These are phyloP conservation scores for Cartodere bifasciata DNA, from an alignment of 2,888 invertebrate genomes.

Conservation along the genomic window DNA sequence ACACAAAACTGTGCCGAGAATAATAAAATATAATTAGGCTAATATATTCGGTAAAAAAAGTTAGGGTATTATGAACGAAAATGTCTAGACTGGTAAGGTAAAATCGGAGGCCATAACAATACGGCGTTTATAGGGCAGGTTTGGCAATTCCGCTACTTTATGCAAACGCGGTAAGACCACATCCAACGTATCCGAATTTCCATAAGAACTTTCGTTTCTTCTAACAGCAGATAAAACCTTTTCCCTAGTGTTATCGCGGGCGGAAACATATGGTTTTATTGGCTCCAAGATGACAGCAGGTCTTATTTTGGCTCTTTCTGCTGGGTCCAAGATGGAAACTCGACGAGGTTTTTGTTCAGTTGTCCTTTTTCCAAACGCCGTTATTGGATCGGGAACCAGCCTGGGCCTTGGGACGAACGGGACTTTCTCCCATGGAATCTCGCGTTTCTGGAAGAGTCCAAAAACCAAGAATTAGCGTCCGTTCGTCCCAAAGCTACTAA, in stretches of 20 bases:
- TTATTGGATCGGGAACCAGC: slow-evolving; percentile 71
- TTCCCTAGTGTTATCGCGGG: slow-evolving; percentile 51
- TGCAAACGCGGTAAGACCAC: slow-evolving; percentile 49
- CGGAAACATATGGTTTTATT: slow-evolving; percentile 53
- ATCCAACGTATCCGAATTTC: slow-evolving; percentile 47
- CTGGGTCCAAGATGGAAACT: slow-evolving; percentile 39
- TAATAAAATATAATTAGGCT: no score
- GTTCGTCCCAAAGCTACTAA: slow-evolving; percentile 32
- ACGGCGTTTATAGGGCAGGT: slow-evolving; percentile 36
- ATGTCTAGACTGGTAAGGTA: slow-evolving; percentile 9
- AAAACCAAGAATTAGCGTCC: slow-evolving; percentile 21
- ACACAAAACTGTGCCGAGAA: no score
- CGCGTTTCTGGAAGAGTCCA: slow-evolving; percentile 53
- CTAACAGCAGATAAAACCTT: slow-evolving; percentile 48
- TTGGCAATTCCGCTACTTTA: slow-evolving; percentile 36
- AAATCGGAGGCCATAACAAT: slow-evolving; percentile 37
- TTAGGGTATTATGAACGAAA: no score
- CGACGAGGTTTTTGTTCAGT: slow-evolving; percentile 22
- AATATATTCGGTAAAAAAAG: no score
- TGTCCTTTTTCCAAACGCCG: slow-evolving; percentile 62
- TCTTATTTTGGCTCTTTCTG: slow-evolving; percentile 49
- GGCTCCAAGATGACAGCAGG: slow-evolving; percentile 46
- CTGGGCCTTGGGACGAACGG: slow-evolving; percentile 78
- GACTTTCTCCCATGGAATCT: slow-evolving; percentile 80
- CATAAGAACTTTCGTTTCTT: slow-evolving; percentile 41